Base-by-base conservation (phyloP, 1,140 invertebrate species). In the Heliconius hewitsoni region DNA sequence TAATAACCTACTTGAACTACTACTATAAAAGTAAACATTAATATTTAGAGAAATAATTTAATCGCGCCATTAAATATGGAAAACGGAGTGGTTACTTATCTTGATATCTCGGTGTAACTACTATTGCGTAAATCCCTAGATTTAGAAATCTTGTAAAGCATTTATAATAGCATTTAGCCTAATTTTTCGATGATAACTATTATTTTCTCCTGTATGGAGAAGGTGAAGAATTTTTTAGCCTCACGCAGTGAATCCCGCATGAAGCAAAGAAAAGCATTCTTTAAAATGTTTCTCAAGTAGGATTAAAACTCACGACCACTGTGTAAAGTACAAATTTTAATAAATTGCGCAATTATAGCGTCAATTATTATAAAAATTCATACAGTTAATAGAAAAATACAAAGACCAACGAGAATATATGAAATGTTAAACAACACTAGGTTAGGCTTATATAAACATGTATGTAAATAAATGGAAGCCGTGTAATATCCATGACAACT, bases 111-210 rank as follows among this genome's bases (percentile, higher is more conserved):
- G 57, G 39, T 60, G 57, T n/a, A 72, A 42, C 70, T 9, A 52
- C 57, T 23, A 55, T 79, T 79, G 72, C 77, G 73, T 34, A 79
- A 79, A 70, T 79, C 34, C 74, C 77, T 71, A 79, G 55, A 66
- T 79, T 74, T 66, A 79, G 77, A 79, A 66, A 79, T 74, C 72
- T 74, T 13, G 66, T 60, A 50, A 34, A 71, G 70, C 70, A 55
- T 72, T 46, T 57, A 73, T 34, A 37, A 2, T 66, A 13, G 37
- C 39, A 50, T 39, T 71, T 71, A 79, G 34, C 39, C 66, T 52
- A 78, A 73, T 78, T 78, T 74, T 74, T 66, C 72, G 19, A 70
- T 78, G 70, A 66, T 73, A 73, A 73, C 39, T 57, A 70, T 16
- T 71, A 30, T 60, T 8, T 57, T 57, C 55, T 4, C 4, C 13